These are phyloP conservation scores for Nezara viridula DNA, from an alignment of 2,888 invertebrate species.

Conservation along the genomic window DNA sequence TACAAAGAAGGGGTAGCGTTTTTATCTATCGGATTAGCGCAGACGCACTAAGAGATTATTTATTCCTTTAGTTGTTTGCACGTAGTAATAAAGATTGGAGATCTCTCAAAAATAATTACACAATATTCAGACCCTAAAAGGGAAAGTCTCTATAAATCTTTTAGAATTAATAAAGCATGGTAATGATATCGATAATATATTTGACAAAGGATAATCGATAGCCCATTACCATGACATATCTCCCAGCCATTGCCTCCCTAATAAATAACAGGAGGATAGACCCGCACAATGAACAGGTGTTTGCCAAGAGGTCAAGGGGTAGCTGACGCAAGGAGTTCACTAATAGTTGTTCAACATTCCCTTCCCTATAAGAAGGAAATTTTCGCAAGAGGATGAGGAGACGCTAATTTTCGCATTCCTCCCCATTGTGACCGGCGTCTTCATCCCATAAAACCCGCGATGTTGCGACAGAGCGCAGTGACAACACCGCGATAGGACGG, in stretches of 20 bases:
- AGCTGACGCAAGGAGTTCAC: slow-evolving; percentile 13
- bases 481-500: not conserved
- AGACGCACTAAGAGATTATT: too few relatives aligned
- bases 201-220: slow-evolving; percentile 12
- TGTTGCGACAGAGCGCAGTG: not conserved
- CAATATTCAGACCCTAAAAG: too few relatives aligned
- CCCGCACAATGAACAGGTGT: not conserved
- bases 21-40: too few relatives aligned
- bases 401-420: slow-evolving; percentile 42
- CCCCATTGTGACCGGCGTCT: slow-evolving; percentile 8
- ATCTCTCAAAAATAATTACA: too few relatives aligned
- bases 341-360: slow-evolving; percentile 44
- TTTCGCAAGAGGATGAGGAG: not conserved
- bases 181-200: slow-evolving; percentile 31
- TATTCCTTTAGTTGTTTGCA: too few relatives aligned
- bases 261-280: not conserved
- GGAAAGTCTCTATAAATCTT: not conserved
- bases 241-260: not conserved
- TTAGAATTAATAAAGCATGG: not conserved
- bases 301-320: slow-evolving; percentile 26
- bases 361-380: slow-evolving; percentile 20
- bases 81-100: too few relatives aligned
- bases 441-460: slow-evolving; percentile 32
- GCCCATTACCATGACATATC: slow-evolving; percentile 28
- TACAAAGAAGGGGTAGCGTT: too few relatives aligned